A percentile compares a stretch with the other conserved stretches of the same genome.
These are phyloP conservation scores for Xenopus petersii DNA, from an alignment of 2,797 vertebrate genomes.

Conservation along the genomic window DNA sequence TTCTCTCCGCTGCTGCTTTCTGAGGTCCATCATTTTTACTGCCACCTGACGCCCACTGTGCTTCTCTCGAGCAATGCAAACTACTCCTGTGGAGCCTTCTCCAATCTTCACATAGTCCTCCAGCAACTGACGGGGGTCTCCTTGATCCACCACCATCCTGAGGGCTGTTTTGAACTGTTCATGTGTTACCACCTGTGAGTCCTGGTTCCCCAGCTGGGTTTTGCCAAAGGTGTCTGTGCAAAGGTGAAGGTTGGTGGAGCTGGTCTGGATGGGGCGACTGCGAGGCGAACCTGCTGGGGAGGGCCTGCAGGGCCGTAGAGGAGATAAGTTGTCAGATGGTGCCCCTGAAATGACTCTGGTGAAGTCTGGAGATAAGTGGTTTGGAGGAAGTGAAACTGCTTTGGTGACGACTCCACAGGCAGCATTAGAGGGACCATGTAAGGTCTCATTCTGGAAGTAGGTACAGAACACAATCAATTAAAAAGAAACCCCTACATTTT, in stretches of 20 bases:
- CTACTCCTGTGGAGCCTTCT: slow-evolving; percentile 94
- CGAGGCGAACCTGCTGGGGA: slow-evolving; percentile 88
- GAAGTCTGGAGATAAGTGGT: slow-evolving; percentile 58
- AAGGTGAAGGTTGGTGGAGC: slow-evolving; percentile 83
- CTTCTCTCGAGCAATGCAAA: slow-evolving; percentile 93
- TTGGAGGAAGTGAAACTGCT: slow-evolving; percentile 68
- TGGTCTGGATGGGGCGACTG: slow-evolving; percentile 85
- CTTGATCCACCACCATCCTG: slow-evolving; percentile 96
- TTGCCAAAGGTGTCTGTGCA: slow-evolving; percentile 75
- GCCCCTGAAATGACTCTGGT: slow-evolving; percentile 63
- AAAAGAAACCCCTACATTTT: no score
- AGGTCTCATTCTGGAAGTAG: slow-evolving; percentile 56
- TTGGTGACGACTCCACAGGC: slow-evolving; percentile 61
- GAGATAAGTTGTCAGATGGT: slow-evolving; percentile 50
- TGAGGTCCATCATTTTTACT: slow-evolving; percentile 98
- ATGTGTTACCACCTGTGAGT: slow-evolving; percentile 87
- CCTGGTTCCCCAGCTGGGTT: slow-evolving; percentile 66
- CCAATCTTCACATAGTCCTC: slow-evolving; percentile 97
- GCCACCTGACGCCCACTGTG: slow-evolving; percentile 92
- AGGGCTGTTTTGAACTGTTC: slow-evolving; percentile 97
- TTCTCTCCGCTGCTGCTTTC: slow-evolving; percentile 94
- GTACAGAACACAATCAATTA: neutral
- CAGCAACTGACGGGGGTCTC: slow-evolving; percentile 87
- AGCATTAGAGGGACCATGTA: slow-evolving; percentile 58
- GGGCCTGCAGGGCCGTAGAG: slow-evolving; percentile 76